A percentile compares a stretch with the other conserved stretches of the same genome.
Conservation (phyloP, 2,888 invertebrate genomes). For the Drosophila vallismaia region DNA sequence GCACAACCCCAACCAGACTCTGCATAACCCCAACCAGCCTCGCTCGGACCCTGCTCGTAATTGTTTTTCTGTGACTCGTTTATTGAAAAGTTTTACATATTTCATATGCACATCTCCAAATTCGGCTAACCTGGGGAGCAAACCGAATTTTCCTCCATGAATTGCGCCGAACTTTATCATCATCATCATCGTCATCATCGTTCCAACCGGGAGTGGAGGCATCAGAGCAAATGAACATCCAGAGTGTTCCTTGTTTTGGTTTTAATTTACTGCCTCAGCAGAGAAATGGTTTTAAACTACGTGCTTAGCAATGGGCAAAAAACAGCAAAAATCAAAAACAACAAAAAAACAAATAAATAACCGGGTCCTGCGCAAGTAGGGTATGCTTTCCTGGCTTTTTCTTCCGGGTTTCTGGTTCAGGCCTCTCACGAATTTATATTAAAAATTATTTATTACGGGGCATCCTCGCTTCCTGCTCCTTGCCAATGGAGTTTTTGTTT, state of each 20-base stretch:
- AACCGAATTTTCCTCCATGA: slow-evolving; percentile 57
- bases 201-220: slow-evolving; percentile 8
- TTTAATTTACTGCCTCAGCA: slow-evolving; percentile 71
- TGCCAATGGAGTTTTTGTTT: slow-evolving; percentile 28
- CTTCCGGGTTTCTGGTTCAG: slow-evolving; percentile 53
- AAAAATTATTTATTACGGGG: slow-evolving; percentile 76
- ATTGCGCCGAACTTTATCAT: slow-evolving; percentile 55
- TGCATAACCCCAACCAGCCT: slow-evolving; percentile 1
- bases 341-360: slow-evolving; percentile 2
- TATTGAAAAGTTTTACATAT: slow-evolving; percentile 71
- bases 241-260: slow-evolving; percentile 55
- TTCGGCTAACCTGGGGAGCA: slow-evolving; percentile 35
- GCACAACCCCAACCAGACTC: slow-evolving; percentile 1
- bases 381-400: slow-evolving; percentile 16
- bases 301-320: slow-evolving; percentile 32
- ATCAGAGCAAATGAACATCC: slow-evolving; percentile 66
- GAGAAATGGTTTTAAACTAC: slow-evolving; percentile 41
- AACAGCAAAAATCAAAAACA: background rate
- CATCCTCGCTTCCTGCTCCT: slow-evolving; percentile 22
- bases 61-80: slow-evolving; percentile 72
- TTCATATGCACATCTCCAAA: slow-evolving; percentile 30
- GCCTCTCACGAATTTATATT: slow-evolving; percentile 78
- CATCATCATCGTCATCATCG: slow-evolving; percentile 47
- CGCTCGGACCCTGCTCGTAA: slow-evolving; percentile 36
- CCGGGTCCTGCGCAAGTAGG: slow-evolving; percentile 4